phyloP scores from a whole-genome alignment of 2,888 invertebrate species.

The Meteorus colon region DNA sequence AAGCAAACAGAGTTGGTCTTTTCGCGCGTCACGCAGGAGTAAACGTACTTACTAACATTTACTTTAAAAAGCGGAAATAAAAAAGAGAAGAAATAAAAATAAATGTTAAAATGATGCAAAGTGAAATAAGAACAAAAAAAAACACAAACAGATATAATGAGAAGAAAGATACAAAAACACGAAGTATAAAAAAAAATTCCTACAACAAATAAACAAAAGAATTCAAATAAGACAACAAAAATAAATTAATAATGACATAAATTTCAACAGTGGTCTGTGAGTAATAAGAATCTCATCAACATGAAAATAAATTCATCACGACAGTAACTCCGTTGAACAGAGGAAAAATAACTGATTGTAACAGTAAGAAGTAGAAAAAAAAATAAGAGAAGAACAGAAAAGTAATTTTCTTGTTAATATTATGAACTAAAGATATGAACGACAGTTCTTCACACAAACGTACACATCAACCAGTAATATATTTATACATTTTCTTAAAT shows the following conservation, averaged over 20 bases:
- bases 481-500: neutral
- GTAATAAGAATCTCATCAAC: neutral
- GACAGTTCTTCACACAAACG: neutral
- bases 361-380: neutral
- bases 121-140: neutral
- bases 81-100: neutral
- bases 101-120: neutral
- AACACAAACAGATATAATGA: neutral
- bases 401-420: neutral
- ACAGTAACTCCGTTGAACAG: neutral
- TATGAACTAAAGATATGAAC: neutral
- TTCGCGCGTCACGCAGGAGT: neutral
- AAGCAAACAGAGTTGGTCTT: neutral
- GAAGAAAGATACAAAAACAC: slow-evolving; percentile 4
- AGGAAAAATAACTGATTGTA: neutral
- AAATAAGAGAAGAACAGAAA: neutral
- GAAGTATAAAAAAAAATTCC: neutral
- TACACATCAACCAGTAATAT: neutral
- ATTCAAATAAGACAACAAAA: neutral
- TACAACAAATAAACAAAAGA: neutral
- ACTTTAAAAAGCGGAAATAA: neutral
- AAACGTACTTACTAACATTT: slow-evolving; percentile 16
- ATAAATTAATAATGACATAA: slow-evolving; percentile 31
- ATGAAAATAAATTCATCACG: neutral
- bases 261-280: slow-evolving; percentile 17